These are phyloP conservation scores for Gadus chalcogrammus DNA, from an alignment of 2,113 vertebrate genomes.

Conservation along the genomic window DNA sequence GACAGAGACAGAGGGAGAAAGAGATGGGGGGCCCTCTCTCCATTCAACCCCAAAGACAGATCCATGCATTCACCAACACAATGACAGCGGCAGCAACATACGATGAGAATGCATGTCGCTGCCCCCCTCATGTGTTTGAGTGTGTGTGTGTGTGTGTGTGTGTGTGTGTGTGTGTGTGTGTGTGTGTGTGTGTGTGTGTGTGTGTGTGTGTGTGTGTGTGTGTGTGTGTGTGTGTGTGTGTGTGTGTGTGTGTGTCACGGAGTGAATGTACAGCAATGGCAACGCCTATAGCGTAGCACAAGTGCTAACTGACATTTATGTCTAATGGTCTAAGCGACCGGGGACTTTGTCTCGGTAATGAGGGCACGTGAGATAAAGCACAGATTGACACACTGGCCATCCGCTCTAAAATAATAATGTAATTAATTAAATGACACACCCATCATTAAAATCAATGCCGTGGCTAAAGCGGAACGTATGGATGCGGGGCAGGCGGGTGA, in stretches of 20 bases:
- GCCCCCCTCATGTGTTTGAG: no score
- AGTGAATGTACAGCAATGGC: no score
- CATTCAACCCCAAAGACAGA: conserved; percentile 40
- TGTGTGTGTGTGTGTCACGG: no score
- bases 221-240: no score
- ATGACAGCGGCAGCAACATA: conserved; percentile 29
- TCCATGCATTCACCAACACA: conserved; percentile 45
- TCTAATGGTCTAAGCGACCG: conserved; percentile 58
- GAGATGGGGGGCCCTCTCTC: conserved; percentile 32
- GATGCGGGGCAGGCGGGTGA: neutral
- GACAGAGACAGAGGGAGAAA: neutral
- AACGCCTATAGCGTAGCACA: conserved; percentile 19
- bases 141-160: no score
- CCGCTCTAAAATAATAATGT: neutral
- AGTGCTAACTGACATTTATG: conserved; percentile 59
- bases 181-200: no score
- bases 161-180: no score
- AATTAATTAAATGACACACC: neutral
- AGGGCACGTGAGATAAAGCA: conserved; percentile 50
- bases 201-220: no score
- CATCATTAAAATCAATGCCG: conserved; percentile 11
- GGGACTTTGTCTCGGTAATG: conserved; percentile 52
- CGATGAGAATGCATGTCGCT: conserved; percentile 30
- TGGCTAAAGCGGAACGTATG: conserved; percentile 14
- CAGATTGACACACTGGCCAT: conserved; percentile 31